Conservation (phyloP, 2,113 vertebrate species). For the Diadophis punctatus region DNA sequence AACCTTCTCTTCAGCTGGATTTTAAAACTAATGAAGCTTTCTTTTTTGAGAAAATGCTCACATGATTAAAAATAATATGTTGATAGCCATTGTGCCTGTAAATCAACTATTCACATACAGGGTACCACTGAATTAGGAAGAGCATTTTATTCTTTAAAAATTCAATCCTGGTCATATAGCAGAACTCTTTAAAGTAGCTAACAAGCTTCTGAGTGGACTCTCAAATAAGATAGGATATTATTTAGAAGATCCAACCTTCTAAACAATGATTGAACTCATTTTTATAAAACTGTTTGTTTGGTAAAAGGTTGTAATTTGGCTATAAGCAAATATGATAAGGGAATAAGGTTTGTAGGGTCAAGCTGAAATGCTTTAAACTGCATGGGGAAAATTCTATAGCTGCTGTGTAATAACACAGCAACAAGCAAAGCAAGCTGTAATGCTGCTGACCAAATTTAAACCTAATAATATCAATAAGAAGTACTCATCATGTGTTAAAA, state of each 20-base stretch:
- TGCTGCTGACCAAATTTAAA: background rate
- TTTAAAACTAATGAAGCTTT: constrained; percentile 16
- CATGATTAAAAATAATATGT: background rate
- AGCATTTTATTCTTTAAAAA: background rate
- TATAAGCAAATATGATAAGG: background rate
- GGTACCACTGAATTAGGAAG: background rate
- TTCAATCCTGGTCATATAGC: background rate
- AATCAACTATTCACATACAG: constrained; percentile 27
- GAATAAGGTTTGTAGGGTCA: background rate
- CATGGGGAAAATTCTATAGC: background rate
- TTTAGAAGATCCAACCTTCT: background rate
- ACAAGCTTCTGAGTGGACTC: background rate
- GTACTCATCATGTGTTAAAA: background rate
- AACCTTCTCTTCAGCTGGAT: background rate
- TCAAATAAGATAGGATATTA: background rate
- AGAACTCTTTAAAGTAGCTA: background rate
- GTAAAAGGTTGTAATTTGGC: background rate
- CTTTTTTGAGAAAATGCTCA: background rate
- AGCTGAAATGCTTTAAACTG: background rate
- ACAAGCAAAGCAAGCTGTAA: background rate
- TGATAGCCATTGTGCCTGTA: background rate
- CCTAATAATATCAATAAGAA: background rate
- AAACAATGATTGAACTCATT: background rate
- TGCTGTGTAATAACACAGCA: background rate
- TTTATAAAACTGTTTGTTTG: background rate